These are phyloP conservation scores for Meta bourneti DNA, from an alignment of 2,888 invertebrate genomes.

Conservation along the genomic window DNA sequence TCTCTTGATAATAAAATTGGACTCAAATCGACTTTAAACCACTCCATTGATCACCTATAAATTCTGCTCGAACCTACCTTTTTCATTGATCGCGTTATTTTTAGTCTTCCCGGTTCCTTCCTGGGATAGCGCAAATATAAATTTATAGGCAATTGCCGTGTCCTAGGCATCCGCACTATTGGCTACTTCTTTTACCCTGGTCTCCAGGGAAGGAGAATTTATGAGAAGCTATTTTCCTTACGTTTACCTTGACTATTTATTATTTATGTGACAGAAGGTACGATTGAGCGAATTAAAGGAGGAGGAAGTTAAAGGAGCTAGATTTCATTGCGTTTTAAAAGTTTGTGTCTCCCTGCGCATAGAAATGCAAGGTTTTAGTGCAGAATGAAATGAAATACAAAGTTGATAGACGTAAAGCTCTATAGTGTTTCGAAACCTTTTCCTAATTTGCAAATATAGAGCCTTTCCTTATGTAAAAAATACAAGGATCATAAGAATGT, in stretches of 20 bases:
- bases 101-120: constrained; percentile 11
- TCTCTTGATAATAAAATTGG: not conserved
- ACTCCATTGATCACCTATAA: not conserved
- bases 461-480: no score
- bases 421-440: no score
- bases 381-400: not conserved
- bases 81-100: constrained; percentile 47
- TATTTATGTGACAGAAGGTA: constrained; percentile 10
- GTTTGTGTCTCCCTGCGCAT: not conserved
- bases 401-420: no score
- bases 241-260: not conserved
- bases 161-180: not conserved
- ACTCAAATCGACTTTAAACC: not conserved
- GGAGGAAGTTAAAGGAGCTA: not conserved
- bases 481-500: no score
- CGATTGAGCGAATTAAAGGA: not conserved
- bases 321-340: not conserved
- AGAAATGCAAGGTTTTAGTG: not conserved
- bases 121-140: not conserved
- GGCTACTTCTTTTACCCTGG: not conserved
- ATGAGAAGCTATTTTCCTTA: constrained; percentile 25
- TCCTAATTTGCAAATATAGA: no score
- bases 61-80: not conserved
- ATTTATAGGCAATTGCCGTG: constrained; percentile 14
- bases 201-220: not conserved